phyloP scores from a whole-genome alignment of 2,797 vertebrate species.

The Momotus momota region DNA sequence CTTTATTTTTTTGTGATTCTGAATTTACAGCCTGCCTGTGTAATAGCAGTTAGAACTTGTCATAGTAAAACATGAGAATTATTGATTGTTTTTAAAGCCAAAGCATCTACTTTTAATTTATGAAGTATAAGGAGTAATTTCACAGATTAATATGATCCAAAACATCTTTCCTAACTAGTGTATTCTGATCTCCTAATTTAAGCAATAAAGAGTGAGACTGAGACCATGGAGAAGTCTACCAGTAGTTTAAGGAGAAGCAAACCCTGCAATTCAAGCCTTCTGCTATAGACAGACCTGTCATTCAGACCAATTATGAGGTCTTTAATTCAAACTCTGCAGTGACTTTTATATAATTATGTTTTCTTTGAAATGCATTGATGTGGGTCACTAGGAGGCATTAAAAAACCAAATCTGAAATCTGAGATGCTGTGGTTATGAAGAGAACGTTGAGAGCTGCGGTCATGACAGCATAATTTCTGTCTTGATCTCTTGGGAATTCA shows the following conservation, averaged over 20 bases:
- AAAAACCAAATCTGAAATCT: slow-evolving; percentile 64
- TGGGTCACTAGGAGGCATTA: slow-evolving; percentile 48
- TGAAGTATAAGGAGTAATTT: neutral
- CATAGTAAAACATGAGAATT: neutral
- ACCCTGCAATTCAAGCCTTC: slow-evolving; percentile 25
- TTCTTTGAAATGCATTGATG: slow-evolving; percentile 61
- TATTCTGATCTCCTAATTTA: slow-evolving; percentile 34
- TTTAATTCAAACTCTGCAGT: slow-evolving; percentile 66
- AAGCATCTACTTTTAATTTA: neutral
- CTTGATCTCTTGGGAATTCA: slow-evolving; percentile 21
- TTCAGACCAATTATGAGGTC: slow-evolving; percentile 38
- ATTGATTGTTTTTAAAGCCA: neutral
- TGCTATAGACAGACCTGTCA: slow-evolving; percentile 59
- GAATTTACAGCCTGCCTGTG: neutral
- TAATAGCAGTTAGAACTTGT: neutral
- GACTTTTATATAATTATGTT: slow-evolving; percentile 61
- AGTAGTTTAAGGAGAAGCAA: slow-evolving; percentile 12
- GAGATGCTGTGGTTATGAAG: slow-evolving; percentile 24
- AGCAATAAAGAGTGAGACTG: neutral
- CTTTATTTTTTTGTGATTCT: neutral
- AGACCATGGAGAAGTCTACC: neutral
- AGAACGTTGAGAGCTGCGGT: slow-evolving; percentile 7
- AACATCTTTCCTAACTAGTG: neutral
- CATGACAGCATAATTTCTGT: slow-evolving; percentile 3
- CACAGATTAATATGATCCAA: neutral